Base-by-base conservation (phyloP, 2,888 invertebrate species). In the Ochropleura plecta region DNA sequence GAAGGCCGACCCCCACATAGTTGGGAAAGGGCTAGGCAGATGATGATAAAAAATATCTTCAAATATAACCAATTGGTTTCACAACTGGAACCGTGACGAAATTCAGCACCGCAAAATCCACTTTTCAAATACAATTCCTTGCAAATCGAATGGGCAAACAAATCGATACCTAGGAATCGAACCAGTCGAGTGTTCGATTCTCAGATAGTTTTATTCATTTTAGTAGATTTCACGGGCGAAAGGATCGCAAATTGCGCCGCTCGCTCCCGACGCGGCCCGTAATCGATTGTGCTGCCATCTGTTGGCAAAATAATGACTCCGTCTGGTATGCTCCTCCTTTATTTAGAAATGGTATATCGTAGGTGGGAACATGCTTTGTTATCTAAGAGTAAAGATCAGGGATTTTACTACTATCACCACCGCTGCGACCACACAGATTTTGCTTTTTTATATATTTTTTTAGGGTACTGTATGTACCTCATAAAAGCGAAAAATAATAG, bases 251-350 rank as follows among this genome's bases (percentile, higher is more conserved):
- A 96, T 95, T 95, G 96, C 94, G 89, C 93, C 91, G 93, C 90
- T 93, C 93, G 92, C 92, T 94, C 89, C 89, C 90, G 90, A 88
- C 90, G 90, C 93, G 92, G 90, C 88, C 84, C 91, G 93, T 93
- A 94, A 95, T 95, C 94, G 95, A 95, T 95, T 95, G 95, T 93
- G 93, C 95, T 94, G 95, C 96, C 96, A 95, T 96, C 96, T 95
- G 95, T 94, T 95, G 95, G 95, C 92, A 94, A 95, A 95, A 95
- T 95, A 95, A 95, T 95, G 95, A 95, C 94, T 94, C 91, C 92
- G 94, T 94, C 95, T 94, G 95, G 94, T 93, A 94, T 94, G 93
- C 92, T 91, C 85, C 89, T 90, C 92, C 91, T 92, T 92, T 94
- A 91, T 92, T 91, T 90, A 87, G 86, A 78, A 74, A 81, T 70